These are phyloP conservation scores for Anthonomus grandis DNA, from an alignment of 1,140 invertebrate genomes.

Conservation along the genomic window DNA sequence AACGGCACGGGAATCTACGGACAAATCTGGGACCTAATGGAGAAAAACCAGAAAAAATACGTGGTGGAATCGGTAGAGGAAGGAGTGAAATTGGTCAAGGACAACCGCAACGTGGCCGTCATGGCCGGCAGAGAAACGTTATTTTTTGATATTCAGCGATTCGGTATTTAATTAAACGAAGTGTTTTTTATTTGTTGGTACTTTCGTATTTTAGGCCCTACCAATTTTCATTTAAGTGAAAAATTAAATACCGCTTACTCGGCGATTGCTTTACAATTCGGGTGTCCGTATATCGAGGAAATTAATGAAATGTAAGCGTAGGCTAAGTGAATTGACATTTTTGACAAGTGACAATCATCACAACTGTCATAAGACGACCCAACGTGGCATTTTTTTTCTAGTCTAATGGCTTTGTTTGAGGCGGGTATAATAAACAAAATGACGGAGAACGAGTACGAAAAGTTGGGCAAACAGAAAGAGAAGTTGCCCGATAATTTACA, in stretches of 20 bases:
- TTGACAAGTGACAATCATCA: too few relatives aligned
- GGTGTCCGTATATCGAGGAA: conserved; percentile 66
- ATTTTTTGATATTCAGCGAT: conserved; percentile 66
- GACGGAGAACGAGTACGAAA: conserved; percentile 66
- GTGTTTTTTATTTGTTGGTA: too few relatives aligned
- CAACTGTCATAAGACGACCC: too few relatives aligned
- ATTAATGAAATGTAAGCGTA: conserved; percentile 63
- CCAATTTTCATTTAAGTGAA: conserved; percentile 69
- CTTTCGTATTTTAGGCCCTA: conserved; percentile 54
- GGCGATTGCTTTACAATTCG: conserved; percentile 68
- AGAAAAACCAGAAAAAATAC: conserved; percentile 51
- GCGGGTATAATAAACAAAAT: conserved; percentile 68
- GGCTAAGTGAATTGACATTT: too few relatives aligned
- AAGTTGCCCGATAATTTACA: conserved; percentile 45
- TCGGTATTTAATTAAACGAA: conserved; percentile 54
- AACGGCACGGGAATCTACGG: conserved; percentile 72
- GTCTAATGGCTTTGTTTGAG: conserved; percentile 67
- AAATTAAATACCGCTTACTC: conserved; percentile 70
- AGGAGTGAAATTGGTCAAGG: conserved; percentile 59
- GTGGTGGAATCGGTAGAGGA: conserved; percentile 62
- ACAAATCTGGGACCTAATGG: conserved; percentile 61
- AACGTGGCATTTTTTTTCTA: conserved; percentile 45
- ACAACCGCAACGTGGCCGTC: conserved; percentile 56
- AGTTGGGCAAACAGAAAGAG: conserved; percentile 57
- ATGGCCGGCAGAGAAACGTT: conserved; percentile 67